These are phyloP conservation scores for Agrypnia vestita DNA, from an alignment of 1,140 invertebrate species.

Conservation along the genomic window DNA sequence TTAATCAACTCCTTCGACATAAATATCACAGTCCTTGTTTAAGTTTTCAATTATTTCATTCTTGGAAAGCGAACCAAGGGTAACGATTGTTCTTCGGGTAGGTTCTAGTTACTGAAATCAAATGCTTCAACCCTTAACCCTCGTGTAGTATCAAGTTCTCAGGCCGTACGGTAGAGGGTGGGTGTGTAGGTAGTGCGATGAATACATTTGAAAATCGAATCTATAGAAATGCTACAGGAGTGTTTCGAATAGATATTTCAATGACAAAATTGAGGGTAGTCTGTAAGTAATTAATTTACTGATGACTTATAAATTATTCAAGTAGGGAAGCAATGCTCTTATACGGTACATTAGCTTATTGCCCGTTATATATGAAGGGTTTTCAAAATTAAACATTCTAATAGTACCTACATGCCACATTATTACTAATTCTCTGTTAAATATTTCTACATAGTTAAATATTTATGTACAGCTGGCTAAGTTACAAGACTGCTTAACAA, in stretches of 20 bases:
- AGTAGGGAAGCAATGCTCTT: too few relatives aligned
- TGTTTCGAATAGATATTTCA: constrained; percentile 28
- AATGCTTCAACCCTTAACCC: neutral
- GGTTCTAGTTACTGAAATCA: neutral
- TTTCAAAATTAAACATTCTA: too few relatives aligned
- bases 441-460: too few relatives aligned
- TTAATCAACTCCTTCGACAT: constrained; percentile 15
- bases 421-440: too few relatives aligned
- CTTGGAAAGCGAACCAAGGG: neutral
- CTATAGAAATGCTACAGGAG: neutral
- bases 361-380: too few relatives aligned
- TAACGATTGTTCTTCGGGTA: neutral
- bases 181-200: neutral
- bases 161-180: neutral
- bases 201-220: neutral
- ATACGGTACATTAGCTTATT: too few relatives aligned
- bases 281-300: too few relatives aligned
- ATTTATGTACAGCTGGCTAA: too few relatives aligned
- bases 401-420: too few relatives aligned
- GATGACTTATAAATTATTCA: too few relatives aligned
- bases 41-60: constrained; percentile 12
- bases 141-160: constrained; percentile 6
- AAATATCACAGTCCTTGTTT: constrained; percentile 15
- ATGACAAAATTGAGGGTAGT: neutral
- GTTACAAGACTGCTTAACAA: too few relatives aligned